These are phyloP conservation scores for Ectropis crepuscularia DNA, from an alignment of 2,888 invertebrate species.

Conservation along the genomic window DNA sequence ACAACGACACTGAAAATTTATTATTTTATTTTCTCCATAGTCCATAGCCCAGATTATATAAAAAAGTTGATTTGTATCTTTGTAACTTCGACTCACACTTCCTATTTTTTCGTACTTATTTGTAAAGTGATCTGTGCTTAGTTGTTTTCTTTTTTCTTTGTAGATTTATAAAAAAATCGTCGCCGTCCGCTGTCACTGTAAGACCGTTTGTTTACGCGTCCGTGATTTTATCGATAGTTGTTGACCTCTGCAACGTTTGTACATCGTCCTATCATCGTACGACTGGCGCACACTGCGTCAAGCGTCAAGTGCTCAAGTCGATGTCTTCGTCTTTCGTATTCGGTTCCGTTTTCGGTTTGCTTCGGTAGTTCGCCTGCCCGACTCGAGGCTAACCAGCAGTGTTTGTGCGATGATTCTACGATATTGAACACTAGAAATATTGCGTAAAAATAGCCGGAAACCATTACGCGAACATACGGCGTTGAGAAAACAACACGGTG, in stretches of 20 bases:
- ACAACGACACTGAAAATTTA: too few relatives aligned
- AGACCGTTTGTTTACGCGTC: slow-evolving; percentile 46
- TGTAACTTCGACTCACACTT: too few relatives aligned
- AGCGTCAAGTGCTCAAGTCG: too few relatives aligned
- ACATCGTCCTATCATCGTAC: slow-evolving; percentile 47
- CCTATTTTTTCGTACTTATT: too few relatives aligned
- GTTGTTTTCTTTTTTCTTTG: background rate
- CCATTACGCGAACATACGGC: slow-evolving; percentile 35
- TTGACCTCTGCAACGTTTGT: slow-evolving; percentile 47
- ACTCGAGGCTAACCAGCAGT: slow-evolving; percentile 25
- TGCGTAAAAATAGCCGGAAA: slow-evolving; percentile 44
- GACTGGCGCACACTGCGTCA: slow-evolving; percentile 42
- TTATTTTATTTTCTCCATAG: too few relatives aligned
- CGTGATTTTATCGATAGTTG: slow-evolving; percentile 49
- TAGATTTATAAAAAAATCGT: background rate
- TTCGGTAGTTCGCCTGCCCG: background rate
- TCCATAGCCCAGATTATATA: too few relatives aligned
- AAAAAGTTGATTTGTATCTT: too few relatives aligned
- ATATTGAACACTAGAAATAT: slow-evolving; percentile 26
- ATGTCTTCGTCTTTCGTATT: too few relatives aligned
- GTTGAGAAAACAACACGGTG: slow-evolving; percentile 24
- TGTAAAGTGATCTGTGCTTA: too few relatives aligned
- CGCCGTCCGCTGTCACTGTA: background rate
- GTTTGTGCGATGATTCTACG: slow-evolving; percentile 28
- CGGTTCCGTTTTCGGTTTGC: background rate